phyloP scores from a whole-genome alignment of 1,140 invertebrate species.

The Doryteuthis pealeii region DNA sequence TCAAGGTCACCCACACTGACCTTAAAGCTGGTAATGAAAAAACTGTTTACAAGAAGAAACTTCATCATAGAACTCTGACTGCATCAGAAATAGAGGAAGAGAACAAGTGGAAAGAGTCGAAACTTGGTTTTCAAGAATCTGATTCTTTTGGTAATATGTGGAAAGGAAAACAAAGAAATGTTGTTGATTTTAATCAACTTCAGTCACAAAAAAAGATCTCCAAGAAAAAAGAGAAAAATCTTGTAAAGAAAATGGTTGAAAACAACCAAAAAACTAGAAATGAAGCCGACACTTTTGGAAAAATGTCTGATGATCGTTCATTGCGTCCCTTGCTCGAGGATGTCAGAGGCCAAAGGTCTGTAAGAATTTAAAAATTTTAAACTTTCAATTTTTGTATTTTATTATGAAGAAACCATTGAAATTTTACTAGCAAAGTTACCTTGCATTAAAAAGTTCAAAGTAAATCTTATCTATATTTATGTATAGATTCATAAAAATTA shows the following conservation, averaged over 20 bases:
- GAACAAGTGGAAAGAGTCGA: not conserved
- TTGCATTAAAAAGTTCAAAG: too few relatives aligned
- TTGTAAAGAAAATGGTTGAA: not conserved
- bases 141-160: slow-evolving; percentile 13
- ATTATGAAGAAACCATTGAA: too few relatives aligned
- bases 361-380: too few relatives aligned
- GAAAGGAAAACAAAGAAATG: not conserved
- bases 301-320: not conserved
- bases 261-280: not conserved
- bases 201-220: not conserved
- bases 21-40: not conserved
- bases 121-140: not conserved
- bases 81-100: not conserved
- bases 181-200: not conserved
- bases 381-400: too few relatives aligned
- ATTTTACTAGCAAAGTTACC: too few relatives aligned
- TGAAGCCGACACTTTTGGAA: not conserved
- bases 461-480: too few relatives aligned
- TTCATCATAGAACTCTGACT: not conserved
- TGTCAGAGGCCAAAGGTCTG: not conserved
- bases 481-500: too few relatives aligned
- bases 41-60: not conserved
- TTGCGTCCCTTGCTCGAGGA: not conserved
- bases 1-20: not conserved
- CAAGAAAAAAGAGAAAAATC: not conserved